A percentile compares a stretch with the other conserved stretches of the same genome.
phyloP scores from a whole-genome alignment of 2,888 invertebrate species.

The Lomographa bimaculata region DNA sequence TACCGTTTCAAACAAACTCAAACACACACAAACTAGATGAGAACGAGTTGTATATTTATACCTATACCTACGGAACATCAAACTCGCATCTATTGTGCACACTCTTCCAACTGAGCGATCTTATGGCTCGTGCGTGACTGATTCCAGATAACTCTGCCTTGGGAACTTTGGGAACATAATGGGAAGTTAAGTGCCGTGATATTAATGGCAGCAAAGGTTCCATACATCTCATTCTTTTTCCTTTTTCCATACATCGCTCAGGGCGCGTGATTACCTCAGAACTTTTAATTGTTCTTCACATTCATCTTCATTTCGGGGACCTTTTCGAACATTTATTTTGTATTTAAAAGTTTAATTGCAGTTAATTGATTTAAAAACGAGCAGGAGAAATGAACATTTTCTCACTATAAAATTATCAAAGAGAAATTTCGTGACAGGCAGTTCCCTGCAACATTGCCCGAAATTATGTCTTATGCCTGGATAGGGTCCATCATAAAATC shows the following conservation, averaged over 20 bases:
- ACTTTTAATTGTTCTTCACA: slow-evolving; percentile 24
- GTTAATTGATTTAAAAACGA: too few relatives aligned
- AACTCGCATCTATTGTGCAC: not conserved
- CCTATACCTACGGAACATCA: slow-evolving; percentile 11
- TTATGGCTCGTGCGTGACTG: slow-evolving; percentile 60
- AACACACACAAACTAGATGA: too few relatives aligned
- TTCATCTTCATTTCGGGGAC: slow-evolving; percentile 24
- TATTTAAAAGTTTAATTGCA: too few relatives aligned
- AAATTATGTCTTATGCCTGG: too few relatives aligned
- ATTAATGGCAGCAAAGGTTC: slow-evolving; percentile 51
- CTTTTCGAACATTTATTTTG: not conserved
- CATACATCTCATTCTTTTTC: slow-evolving; percentile 16
- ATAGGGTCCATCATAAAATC: too few relatives aligned
- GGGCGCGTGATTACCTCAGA: slow-evolving; percentile 19
- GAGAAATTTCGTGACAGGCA: too few relatives aligned
- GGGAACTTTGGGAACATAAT: slow-evolving; percentile 47
- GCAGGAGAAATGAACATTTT: too few relatives aligned
- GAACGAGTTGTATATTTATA: too few relatives aligned
- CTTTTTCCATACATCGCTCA: not conserved
- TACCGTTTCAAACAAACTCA: too few relatives aligned
- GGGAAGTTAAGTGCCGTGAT: slow-evolving; percentile 63
- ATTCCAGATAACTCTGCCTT: slow-evolving; percentile 47
- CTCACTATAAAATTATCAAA: too few relatives aligned
- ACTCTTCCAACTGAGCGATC: slow-evolving; percentile 18
- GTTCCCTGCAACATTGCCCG: too few relatives aligned